These are phyloP conservation scores for Drosophila pseudoobscura DNA, from an alignment of 1,140 invertebrate species.

Conservation along the genomic window DNA sequence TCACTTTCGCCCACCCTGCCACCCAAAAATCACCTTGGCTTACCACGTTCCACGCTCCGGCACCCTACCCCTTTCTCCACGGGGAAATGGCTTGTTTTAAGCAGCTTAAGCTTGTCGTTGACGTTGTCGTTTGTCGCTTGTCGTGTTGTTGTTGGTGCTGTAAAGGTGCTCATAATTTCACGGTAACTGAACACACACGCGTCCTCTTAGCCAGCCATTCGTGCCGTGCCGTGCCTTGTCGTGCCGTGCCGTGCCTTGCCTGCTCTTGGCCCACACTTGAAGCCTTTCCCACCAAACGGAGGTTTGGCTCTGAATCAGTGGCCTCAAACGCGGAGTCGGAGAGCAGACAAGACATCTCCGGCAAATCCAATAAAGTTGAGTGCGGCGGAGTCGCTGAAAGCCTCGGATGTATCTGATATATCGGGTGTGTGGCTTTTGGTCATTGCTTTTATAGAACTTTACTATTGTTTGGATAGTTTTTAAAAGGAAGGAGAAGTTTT, in stretches of 20 bases:
- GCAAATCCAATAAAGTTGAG: constrained; percentile 76
- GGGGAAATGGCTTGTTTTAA: constrained; percentile 71
- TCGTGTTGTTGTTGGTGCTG: constrained; percentile 22
- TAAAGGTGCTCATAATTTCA: constrained; percentile 75
- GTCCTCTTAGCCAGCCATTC: constrained; percentile 11
- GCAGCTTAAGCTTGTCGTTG: constrained; percentile 80
- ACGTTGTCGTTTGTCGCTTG: constrained; percentile 24
- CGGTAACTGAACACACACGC: constrained; percentile 66
- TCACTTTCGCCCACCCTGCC: constrained; percentile 49
- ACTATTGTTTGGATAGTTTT: no score
- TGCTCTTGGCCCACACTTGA: constrained; percentile 39
- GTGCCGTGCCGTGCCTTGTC: background rate
- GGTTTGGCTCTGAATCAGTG: constrained; percentile 33
- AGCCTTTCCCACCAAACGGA: constrained; percentile 30
- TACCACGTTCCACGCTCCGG: background rate
- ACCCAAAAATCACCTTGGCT: background rate
- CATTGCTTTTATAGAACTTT: no score
- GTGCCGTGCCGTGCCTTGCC: constrained; percentile 1
- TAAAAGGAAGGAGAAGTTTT: constrained; percentile 1
- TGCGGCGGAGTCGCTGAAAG: constrained; percentile 37
- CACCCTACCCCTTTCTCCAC: background rate
- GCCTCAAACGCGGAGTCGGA: constrained; percentile 1
- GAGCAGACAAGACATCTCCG: constrained; percentile 43
- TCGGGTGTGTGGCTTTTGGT: no score
- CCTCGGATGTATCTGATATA: background rate